These are phyloP conservation scores for Acanthiza pusilla DNA, from an alignment of 2,797 vertebrate species.

Conservation along the genomic window DNA sequence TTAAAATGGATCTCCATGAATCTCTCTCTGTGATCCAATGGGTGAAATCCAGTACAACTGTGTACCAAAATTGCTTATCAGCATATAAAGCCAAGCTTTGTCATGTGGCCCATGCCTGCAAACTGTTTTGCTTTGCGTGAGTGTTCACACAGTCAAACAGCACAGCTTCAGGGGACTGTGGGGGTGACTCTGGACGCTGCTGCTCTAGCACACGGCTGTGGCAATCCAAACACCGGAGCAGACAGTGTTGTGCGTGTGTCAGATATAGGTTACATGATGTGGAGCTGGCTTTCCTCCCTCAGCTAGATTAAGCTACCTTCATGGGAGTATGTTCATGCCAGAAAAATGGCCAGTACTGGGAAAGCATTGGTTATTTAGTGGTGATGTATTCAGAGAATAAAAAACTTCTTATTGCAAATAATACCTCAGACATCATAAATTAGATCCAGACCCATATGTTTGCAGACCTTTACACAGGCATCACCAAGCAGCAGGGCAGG, in stretches of 20 bases:
- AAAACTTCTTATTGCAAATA: background rate
- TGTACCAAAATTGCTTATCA: background rate
- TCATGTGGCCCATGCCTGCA: accelerated
- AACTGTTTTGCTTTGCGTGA: background rate
- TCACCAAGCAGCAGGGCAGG: background rate
- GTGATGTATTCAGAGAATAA: background rate
- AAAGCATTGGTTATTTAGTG: background rate
- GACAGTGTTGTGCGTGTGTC: accelerated
- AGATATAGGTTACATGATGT: accelerated
- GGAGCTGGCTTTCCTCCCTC: background rate
- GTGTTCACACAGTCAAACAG: background rate
- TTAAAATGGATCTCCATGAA: background rate
- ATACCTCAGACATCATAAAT: background rate
- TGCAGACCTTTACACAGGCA: accelerated
- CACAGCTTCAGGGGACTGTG: background rate
- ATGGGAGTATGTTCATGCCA: background rate
- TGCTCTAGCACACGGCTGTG: background rate
- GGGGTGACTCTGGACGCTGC: background rate
- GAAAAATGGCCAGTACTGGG: background rate
- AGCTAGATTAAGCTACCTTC: background rate
- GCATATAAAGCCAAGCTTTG: background rate
- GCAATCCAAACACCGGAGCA: background rate
- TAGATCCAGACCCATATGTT: background rate
- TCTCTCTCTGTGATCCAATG: background rate
- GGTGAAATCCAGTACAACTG: background rate